These are phyloP conservation scores for Eudasyphora cyanicolor DNA, from an alignment of 2,888 invertebrate genomes.

Conservation along the genomic window DNA sequence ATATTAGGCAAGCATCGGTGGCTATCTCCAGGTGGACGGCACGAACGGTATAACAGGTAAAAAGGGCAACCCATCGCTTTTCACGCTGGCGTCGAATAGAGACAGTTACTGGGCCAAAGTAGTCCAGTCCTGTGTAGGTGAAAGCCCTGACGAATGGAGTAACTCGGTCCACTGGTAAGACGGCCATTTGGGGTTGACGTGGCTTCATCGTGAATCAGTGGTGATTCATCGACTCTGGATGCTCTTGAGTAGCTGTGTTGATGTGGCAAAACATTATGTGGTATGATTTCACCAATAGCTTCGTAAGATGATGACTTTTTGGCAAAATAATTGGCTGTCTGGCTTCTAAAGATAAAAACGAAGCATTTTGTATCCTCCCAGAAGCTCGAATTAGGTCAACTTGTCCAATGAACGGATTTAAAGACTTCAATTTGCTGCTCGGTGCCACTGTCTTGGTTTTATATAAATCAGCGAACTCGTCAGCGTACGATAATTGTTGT, in stretches of 20 bases:
- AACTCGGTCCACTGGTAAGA: slow-evolving; percentile 1
- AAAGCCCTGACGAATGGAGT: slow-evolving; percentile 10
- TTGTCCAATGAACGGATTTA: neutral
- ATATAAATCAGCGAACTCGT: neutral
- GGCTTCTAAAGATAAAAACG: neutral
- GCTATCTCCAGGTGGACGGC: slow-evolving; percentile 61
- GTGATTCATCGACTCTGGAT: neutral
- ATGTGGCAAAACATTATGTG: neutral
- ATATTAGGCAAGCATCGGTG: slow-evolving; percentile 56
- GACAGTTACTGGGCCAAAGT: neutral
- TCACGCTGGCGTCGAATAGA: slow-evolving; percentile 2
- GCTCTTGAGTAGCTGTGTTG: neutral
- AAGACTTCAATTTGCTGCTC: neutral
- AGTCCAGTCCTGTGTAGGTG: neutral
- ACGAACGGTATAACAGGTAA: slow-evolving; percentile 23
- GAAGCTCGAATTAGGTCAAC: neutral
- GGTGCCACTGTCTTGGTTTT: neutral
- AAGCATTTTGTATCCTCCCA: slow-evolving; percentile 1
- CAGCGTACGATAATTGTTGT: neutral
- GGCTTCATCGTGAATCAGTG: neutral
- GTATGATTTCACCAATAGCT: neutral
- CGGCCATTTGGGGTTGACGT: slow-evolving; percentile 15
- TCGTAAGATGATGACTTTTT: neutral
- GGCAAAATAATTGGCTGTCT: slow-evolving; percentile 24
- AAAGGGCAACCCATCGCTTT: neutral